These are phyloP conservation scores for Aphaenogaster ashmeadi DNA, from an alignment of 1,140 invertebrate genomes.

Conservation along the genomic window DNA sequence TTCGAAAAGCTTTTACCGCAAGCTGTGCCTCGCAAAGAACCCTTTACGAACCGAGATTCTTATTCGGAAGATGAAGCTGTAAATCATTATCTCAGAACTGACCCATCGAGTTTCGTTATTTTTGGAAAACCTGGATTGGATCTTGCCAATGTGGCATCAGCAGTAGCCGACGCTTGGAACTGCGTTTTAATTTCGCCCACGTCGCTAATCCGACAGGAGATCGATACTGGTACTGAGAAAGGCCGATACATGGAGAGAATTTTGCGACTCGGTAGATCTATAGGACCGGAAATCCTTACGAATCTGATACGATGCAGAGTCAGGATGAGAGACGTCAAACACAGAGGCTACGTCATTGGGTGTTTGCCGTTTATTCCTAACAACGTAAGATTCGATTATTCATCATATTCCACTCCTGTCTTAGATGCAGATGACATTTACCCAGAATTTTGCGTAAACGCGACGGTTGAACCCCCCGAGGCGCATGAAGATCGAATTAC, in stretches of 20 bases:
- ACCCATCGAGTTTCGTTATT: constrained; percentile 88
- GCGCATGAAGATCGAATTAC: too few species aligned
- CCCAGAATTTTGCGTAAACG: not conserved
- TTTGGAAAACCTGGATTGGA: constrained; percentile 88
- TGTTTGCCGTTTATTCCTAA: constrained; percentile 88
- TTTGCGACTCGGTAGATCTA: constrained; percentile 85
- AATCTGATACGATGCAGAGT: constrained; percentile 86
- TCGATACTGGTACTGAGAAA: constrained; percentile 84
- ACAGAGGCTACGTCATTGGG: constrained; percentile 89
- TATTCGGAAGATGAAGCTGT: constrained; percentile 85
- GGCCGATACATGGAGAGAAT: constrained; percentile 88
- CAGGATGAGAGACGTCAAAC: constrained; percentile 85
- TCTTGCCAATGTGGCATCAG: constrained; percentile 85
- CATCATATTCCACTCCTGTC: not conserved
- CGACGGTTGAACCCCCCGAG: not conserved
- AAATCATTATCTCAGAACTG: constrained; percentile 84
- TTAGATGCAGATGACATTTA: not conserved
- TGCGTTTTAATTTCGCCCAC: constrained; percentile 88
- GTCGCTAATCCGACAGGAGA: constrained; percentile 87
- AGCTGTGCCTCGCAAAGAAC: constrained; percentile 48
- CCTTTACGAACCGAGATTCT: constrained; percentile 56
- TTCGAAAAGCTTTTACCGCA: constrained; percentile 42
- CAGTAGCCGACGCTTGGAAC: constrained; percentile 87
- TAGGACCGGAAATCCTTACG: constrained; percentile 85
- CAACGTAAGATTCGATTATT: constrained; percentile 77